Conservation (phyloP, 2,888 invertebrate species). For the Mythimna lalbum region DNA sequence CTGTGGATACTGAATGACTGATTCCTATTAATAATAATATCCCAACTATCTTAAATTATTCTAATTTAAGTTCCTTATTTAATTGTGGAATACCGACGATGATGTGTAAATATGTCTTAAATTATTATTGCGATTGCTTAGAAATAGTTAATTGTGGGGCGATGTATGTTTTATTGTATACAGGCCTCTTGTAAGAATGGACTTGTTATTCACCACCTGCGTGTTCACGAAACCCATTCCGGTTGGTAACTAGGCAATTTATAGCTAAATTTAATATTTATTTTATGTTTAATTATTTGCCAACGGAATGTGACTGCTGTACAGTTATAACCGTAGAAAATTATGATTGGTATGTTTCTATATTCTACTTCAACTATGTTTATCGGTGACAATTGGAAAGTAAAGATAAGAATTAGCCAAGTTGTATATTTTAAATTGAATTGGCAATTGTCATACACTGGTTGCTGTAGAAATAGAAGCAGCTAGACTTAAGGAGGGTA, state of each 20-base stretch:
- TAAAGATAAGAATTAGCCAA: conserved; percentile 50
- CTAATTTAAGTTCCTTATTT: conserved; percentile 87
- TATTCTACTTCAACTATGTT: conserved; percentile 62
- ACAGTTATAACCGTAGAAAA: conserved; percentile 87
- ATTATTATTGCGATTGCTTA: conserved; percentile 88
- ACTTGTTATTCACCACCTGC: conserved; percentile 90
- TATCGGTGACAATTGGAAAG: conserved; percentile 50
- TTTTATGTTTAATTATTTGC: conserved; percentile 85
- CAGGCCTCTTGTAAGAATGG: conserved; percentile 85
- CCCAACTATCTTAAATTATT: conserved; percentile 89
- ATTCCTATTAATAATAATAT: conserved; percentile 89
- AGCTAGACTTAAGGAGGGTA: conserved; percentile 74
- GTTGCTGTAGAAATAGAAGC: conserved; percentile 67
- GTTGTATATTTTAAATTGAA: conserved; percentile 59
- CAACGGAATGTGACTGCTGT: conserved; percentile 90
- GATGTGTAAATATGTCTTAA: conserved; percentile 89
- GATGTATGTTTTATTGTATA: conserved; percentile 74
- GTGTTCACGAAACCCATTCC: conserved; percentile 90
- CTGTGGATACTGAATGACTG: conserved; percentile 87
- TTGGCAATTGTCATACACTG: conserved; percentile 53
- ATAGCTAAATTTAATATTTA: conserved; percentile 88
- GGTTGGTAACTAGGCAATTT: conserved; percentile 89
- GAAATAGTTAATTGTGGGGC: conserved; percentile 83
- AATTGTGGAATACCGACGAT: conserved; percentile 82
- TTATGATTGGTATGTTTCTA: conserved; percentile 78